A percentile compares a stretch with the other conserved stretches of the same genome.
Evolutionary conservation across 2,113 vertebrate genomes (phyloP).

Genomic region (Dryoscopus gambensis): DNA sequence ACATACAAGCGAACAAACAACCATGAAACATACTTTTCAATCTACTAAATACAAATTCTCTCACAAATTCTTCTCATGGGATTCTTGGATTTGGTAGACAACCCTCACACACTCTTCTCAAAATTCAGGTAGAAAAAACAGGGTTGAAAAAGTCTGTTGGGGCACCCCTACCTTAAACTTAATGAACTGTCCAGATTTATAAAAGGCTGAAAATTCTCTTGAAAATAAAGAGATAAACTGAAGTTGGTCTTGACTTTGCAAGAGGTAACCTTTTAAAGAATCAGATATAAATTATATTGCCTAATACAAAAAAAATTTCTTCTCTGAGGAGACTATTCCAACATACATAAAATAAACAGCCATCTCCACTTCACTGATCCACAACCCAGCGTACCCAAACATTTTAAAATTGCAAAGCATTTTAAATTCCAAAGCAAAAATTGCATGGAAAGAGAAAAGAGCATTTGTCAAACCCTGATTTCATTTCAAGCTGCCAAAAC

Average conservation of each 20-base stretch:
- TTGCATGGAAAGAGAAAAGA: background rate
- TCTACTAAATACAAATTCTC: background rate
- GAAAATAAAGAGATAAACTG: background rate
- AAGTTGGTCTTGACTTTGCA: background rate
- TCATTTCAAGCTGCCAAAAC: conserved; percentile 16
- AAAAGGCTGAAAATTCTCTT: background rate
- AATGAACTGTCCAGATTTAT: background rate
- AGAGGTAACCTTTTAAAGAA: background rate
- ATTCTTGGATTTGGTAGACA: background rate
- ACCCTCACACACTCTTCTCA: background rate
- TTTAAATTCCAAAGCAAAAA: conserved; percentile 10
- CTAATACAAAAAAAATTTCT: background rate
- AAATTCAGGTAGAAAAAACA: background rate
- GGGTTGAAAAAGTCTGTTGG: background rate
- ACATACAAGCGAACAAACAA: background rate
- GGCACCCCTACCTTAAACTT: background rate
- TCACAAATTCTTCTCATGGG: background rate
- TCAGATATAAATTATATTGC: background rate
- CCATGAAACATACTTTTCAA: background rate
- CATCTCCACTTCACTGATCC: background rate
- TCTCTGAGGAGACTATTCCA: background rate
- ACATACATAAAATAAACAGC: background rate
- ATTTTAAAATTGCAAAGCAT: background rate
- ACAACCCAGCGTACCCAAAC: background rate
- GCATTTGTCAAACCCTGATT: background rate